Evolutionary conservation across 2,888 invertebrate species (phyloP), one percentile per base, ranked within the genome.

Genomic region (Sympetrum striolatum): DNA sequence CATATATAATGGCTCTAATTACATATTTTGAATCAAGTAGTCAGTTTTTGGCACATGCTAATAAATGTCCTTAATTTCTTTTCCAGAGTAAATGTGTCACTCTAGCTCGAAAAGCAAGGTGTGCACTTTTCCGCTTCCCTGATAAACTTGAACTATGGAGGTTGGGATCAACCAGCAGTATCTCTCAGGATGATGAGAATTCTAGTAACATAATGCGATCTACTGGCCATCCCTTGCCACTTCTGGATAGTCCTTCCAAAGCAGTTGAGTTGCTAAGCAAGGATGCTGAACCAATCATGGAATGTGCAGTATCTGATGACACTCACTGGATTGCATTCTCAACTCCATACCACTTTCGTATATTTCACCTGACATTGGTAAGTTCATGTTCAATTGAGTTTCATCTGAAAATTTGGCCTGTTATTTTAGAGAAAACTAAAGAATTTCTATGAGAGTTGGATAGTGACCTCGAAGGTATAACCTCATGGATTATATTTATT

Each of bases 311-410:
- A 10, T 97, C 97, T 6, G 95, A 95, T 2, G 95, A 96, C 93
- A 97, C 96, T 0, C 95, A 95, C 91, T 96, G 96, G 94, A 94
- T 98, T 35, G 96, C 96, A 10, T 98, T 97, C 93, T 96, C 98
- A 0, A 97, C 97, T 0, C 94, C 95, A 44, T 95, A 93, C 90
- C 94, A 96, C 91, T 93, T 97, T 48, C 95, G 97, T 91, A 94
- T 98, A 91, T 96, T 97, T 91, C 95, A 95, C 93, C 95, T 97
- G 91, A 95, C 95, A 91, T 94, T 95, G 91, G 96, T 96, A 25
- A 92, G 94, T 90, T 93, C 44, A 37, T 86, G 12, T 37, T 15
- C 35, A 37, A 8, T 37, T 37, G 25, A 2, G 8, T 35, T 8
- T 14, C 44, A 14, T n/a, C 6, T 64, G 64, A n/a, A 12, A 18